Percentiles rank a stretch among this genome's conserved stretches.
Conservation (phyloP, 2,797 vertebrate species). For the Avahi laniger region DNA sequence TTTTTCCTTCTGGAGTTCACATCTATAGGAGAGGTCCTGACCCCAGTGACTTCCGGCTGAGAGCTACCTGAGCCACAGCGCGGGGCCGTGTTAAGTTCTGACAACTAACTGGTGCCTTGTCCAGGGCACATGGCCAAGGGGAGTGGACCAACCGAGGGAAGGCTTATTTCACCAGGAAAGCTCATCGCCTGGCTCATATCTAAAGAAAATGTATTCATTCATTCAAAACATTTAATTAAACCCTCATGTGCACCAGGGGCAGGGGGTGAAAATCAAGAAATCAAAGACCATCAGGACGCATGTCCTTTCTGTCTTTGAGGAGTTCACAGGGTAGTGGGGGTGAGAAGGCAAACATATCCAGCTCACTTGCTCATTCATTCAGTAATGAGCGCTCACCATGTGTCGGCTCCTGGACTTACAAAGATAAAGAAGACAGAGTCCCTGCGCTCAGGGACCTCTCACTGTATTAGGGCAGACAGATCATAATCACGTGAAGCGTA, state of each 20-base stretch:
- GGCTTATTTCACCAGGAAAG: background rate
- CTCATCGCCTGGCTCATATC: background rate
- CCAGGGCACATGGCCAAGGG: background rate
- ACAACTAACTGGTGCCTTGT: background rate
- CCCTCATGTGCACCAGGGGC: background rate
- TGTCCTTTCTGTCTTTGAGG: background rate
- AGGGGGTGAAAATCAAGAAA: background rate
- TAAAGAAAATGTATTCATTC: background rate
- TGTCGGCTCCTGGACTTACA: background rate
- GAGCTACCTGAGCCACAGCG: background rate
- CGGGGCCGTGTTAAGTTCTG: background rate
- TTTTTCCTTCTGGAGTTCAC: slow-evolving; percentile 40
- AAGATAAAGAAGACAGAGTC: background rate
- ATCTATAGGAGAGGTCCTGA: background rate
- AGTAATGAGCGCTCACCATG: background rate
- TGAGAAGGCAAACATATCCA: background rate
- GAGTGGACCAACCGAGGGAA: background rate
- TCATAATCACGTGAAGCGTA: background rate
- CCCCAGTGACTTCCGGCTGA: background rate
- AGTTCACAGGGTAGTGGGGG: background rate
- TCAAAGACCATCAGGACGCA: background rate
- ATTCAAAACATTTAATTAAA: slow-evolving; percentile 28
- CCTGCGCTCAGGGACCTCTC: background rate
- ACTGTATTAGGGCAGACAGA: background rate
- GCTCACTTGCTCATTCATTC: background rate